These are phyloP conservation scores for Pangasius larnaudii DNA, from an alignment of 2,797 vertebrate genomes.

Conservation along the genomic window DNA sequence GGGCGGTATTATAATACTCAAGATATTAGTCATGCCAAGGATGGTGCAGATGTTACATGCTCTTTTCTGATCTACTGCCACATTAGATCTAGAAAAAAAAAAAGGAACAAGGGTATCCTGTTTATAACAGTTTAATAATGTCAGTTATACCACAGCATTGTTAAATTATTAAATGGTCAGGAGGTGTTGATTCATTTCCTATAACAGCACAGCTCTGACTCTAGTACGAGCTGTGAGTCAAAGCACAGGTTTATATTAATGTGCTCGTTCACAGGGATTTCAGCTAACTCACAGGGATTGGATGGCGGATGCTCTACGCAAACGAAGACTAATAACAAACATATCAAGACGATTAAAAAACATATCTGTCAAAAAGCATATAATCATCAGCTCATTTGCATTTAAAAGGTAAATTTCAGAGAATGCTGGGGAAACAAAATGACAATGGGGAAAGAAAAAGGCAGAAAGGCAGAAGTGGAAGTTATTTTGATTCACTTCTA, in stretches of 20 bases:
- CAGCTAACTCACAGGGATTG: not conserved
- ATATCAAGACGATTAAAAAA: not conserved
- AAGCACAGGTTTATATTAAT: not conserved
- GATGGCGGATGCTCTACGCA: not conserved
- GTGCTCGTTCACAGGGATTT: not conserved
- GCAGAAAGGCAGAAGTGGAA: not conserved
- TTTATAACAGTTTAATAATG: not conserved
- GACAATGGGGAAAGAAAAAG: not conserved
- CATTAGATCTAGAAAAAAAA: constrained; percentile 3
- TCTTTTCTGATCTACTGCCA: constrained; percentile 30
- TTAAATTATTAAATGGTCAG: not conserved
- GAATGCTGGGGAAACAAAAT: not conserved
- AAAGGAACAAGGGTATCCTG: not conserved
- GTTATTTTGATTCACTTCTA: not conserved
- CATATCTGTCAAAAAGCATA: not conserved
- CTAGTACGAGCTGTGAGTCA: not conserved
- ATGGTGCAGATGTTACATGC: constrained; percentile 44
- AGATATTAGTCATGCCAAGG: constrained; percentile 68
- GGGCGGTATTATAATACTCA: constrained; percentile 66
- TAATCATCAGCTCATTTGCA: not conserved
- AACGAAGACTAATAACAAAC: not conserved
- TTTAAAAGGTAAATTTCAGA: not conserved
- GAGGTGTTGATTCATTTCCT: not conserved
- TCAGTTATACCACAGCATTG: not conserved
- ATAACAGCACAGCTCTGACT: not conserved